Conservation (phyloP, 2,888 invertebrate species). For the Cryptus viduatorius region DNA sequence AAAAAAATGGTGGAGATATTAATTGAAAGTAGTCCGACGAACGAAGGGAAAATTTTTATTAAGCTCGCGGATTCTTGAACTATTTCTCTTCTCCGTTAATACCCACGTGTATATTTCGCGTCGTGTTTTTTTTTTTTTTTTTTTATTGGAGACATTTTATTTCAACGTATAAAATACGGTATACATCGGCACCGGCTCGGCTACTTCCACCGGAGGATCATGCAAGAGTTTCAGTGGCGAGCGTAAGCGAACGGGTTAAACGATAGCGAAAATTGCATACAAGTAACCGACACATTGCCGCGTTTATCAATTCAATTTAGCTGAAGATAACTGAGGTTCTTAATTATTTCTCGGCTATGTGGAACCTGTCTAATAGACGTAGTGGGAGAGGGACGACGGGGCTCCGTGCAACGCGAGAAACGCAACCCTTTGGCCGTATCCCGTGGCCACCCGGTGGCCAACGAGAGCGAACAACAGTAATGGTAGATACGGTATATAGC, state of each 20-base stretch:
- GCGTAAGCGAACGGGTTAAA: background rate
- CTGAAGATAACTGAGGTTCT: constrained; percentile 52
- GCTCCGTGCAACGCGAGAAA: constrained; percentile 37
- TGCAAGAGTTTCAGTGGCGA: background rate
- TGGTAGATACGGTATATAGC: constrained; percentile 39
- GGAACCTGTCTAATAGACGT: constrained; percentile 32
- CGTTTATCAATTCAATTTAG: constrained; percentile 62
- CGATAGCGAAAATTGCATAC: constrained; percentile 32
- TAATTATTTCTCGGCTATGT: constrained; percentile 50
- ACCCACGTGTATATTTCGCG: background rate
- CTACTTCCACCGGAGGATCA: background rate
- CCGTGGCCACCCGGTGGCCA: background rate
- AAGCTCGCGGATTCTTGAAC: background rate
- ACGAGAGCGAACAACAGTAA: constrained; percentile 35
- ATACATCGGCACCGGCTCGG: background rate
- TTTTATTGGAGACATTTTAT: constrained; percentile 1
- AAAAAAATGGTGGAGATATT: constrained; percentile 28
- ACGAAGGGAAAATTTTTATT: background rate
- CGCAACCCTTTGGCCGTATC: constrained; percentile 14
- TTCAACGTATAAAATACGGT: background rate
- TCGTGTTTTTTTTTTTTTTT: background rate
- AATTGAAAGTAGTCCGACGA: constrained; percentile 34
- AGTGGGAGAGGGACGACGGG: background rate
- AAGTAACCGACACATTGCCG: constrained; percentile 46
- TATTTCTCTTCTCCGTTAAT: background rate